These are phyloP conservation scores for Ceriagrion tenellum DNA, from an alignment of 2,888 invertebrate genomes.

Conservation along the genomic window DNA sequence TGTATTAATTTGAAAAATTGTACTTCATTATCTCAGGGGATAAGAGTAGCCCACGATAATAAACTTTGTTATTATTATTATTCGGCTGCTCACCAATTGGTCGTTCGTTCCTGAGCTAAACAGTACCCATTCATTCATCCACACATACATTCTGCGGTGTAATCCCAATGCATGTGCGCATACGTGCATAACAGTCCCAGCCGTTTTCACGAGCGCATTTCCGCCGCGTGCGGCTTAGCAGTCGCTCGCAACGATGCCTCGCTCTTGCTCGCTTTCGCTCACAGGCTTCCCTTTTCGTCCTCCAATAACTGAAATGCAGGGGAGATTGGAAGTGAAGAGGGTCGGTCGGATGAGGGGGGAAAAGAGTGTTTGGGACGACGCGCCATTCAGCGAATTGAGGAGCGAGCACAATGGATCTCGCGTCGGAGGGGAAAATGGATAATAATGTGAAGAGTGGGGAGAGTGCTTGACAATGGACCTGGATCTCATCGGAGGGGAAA, in stretches of 20 bases:
- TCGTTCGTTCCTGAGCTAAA: too few species aligned
- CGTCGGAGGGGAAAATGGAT: neutral
- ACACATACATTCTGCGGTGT: too few species aligned
- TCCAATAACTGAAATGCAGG: slow-evolving; percentile 40
- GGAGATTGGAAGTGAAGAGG: slow-evolving; percentile 1
- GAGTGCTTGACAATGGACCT: neutral
- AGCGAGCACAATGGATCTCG: neutral
- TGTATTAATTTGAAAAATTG: too few species aligned
- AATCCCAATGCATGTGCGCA: too few species aligned
- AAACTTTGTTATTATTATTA: too few species aligned
- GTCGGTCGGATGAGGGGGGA: neutral
- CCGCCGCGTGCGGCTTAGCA: neutral
- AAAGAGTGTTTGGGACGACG: neutral
- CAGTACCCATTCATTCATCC: too few species aligned
- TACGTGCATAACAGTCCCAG: too few species aligned
- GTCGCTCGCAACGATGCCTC: neutral
- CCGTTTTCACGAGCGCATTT: neutral
- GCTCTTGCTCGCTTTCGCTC: neutral
- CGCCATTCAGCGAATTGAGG: neutral
- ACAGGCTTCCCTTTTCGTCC: neutral
- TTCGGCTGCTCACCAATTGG: too few species aligned
- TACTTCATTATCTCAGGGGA: too few species aligned
- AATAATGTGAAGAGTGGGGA: neutral
- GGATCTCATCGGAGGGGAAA: neutral
- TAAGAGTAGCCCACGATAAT: too few species aligned